A percentile compares a stretch with the other conserved stretches of the same genome.
Conservation (phyloP, 2,797 vertebrate genomes). For the Anolis apletophallus region DNA sequence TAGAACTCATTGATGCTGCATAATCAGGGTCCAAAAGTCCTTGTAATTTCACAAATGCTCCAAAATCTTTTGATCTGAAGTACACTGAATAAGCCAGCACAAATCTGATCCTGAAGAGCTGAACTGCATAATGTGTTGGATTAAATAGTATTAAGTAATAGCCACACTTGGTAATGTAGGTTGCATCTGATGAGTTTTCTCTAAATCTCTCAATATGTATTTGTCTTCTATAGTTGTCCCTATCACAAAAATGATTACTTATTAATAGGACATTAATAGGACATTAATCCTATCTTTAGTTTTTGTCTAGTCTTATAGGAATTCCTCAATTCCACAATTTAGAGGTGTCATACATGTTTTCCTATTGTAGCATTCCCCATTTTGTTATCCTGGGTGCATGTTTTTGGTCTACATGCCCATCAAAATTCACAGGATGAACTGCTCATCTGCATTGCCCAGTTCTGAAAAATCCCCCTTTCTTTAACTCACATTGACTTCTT, state of each 20-base stretch:
- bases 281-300: not conserved
- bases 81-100: not conserved
- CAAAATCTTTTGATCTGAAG: not conserved
- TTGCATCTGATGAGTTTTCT: too few relatives aligned
- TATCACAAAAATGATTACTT: not conserved
- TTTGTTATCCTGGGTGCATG: not conserved
- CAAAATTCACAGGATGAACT: not conserved
- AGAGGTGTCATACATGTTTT: not conserved
- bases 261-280: not conserved
- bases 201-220: not conserved
- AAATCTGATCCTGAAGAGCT: not conserved
- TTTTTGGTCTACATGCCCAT: not conserved
- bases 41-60: not conserved
- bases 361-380: not conserved
- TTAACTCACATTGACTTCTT: not conserved
- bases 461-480: not conserved
- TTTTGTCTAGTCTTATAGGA: not conserved
- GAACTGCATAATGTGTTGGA: not conserved
- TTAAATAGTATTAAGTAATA: not conserved
- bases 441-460: not conserved
- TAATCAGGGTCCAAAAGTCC: not conserved
- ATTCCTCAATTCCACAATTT: not conserved
- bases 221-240: not conserved
- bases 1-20: not conserved
- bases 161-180: not conserved